These are phyloP conservation scores for Lasioglossum morio DNA, from an alignment of 2,888 invertebrate species.

Conservation along the genomic window DNA sequence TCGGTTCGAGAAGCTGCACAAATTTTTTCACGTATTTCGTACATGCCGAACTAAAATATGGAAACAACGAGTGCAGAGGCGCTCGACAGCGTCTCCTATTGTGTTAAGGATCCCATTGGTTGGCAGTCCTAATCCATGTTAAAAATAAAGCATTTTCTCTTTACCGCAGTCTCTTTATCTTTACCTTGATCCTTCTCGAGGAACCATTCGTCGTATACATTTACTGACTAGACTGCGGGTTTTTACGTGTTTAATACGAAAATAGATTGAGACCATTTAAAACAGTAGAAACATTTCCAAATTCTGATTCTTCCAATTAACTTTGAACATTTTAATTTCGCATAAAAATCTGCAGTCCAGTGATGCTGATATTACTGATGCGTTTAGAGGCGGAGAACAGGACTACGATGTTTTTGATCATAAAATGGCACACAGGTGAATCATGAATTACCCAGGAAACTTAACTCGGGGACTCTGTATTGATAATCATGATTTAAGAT, in stretches of 20 bases:
- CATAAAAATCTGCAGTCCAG: not conserved
- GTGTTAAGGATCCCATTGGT: not conserved
- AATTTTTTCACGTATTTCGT: conserved; percentile 54
- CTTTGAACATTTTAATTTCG: not conserved
- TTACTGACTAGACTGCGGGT: not conserved
- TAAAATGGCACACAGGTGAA: not conserved
- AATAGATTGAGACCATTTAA: not conserved
- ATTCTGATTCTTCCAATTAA: not conserved
- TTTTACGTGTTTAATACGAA: not conserved
- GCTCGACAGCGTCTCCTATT: not conserved
- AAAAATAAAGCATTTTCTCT: not conserved
- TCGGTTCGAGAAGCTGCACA: conserved; percentile 1
- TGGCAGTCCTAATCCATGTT: not conserved
- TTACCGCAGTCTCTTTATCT: conserved; percentile 2
- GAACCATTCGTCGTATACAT: conserved; percentile 13
- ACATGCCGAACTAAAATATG: conserved; percentile 13
- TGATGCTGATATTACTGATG: not conserved
- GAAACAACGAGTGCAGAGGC: not conserved
- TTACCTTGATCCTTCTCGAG: not conserved
- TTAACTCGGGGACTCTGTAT: not conserved
- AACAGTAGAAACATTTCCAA: too few species aligned
- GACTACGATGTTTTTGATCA: not conserved
- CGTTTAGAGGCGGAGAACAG: not conserved
- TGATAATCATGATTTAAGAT: not conserved
- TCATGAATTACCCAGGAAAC: not conserved